A percentile compares a stretch with the other conserved stretches of the same genome.
Conservation (phyloP, 35 echinoderm and acorn worm species). For the Heliocidaris erythrogramma region DNA sequence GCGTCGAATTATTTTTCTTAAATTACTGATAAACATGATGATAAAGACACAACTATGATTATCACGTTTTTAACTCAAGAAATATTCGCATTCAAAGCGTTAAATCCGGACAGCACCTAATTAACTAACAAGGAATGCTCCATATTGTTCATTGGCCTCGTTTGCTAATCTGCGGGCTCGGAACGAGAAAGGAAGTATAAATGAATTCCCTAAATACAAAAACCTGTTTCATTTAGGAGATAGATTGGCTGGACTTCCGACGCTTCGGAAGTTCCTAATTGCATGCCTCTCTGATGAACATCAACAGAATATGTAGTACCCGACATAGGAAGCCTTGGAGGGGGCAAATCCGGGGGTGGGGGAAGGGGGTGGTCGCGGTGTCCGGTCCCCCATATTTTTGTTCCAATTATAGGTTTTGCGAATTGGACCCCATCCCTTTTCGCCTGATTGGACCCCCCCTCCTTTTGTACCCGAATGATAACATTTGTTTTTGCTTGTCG, state of each 20-base stretch:
- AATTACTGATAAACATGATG: too few relatives aligned
- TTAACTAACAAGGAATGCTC: neutral
- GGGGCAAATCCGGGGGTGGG: too few relatives aligned
- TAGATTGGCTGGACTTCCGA: conserved; percentile 8
- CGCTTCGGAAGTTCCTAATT: conserved; percentile 2
- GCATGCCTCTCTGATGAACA: neutral
- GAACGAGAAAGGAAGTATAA: neutral
- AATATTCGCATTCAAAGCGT: neutral
- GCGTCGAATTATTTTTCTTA: too few relatives aligned
- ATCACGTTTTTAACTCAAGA: neutral
- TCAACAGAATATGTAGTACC: neutral
- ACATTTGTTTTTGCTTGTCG: too few relatives aligned
- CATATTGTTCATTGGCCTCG: neutral
- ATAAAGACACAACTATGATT: too few relatives aligned
- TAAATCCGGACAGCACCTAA: neutral
- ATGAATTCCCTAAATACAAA: conserved; percentile 7
- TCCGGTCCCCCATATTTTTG: too few relatives aligned
- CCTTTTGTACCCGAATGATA: too few relatives aligned
- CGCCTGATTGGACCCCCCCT: too few relatives aligned
- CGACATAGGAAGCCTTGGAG: neutral
- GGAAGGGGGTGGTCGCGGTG: too few relatives aligned
- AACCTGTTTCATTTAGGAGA: neutral
- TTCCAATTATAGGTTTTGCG: too few relatives aligned
- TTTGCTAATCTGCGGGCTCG: neutral
- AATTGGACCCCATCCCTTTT: too few relatives aligned